Evolutionary conservation across 2,888 invertebrate species (phyloP).

Genomic region (Saturnia pavonia): DNA sequence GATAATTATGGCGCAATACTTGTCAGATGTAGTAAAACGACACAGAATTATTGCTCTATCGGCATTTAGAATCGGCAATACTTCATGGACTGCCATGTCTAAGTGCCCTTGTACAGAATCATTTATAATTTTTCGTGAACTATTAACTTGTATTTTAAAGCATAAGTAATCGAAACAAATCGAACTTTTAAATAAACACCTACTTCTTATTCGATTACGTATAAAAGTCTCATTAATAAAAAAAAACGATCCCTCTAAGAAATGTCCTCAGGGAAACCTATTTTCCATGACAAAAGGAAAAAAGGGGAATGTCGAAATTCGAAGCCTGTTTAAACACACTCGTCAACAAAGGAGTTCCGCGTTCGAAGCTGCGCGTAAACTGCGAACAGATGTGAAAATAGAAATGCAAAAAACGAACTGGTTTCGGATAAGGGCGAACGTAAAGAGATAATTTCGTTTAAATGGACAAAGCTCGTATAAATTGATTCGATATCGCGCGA

Average conservation of each 20-base stretch:
- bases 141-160: neutral
- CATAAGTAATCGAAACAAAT: slow-evolving; percentile 5
- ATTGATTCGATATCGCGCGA: slow-evolving; percentile 44
- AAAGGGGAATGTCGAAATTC: slow-evolving; percentile 9
- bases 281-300: slow-evolving; percentile 12
- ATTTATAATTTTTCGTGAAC: neutral
- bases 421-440: neutral
- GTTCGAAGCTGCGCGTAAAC: slow-evolving; percentile 5
- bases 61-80: too few species aligned
- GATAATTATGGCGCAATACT: too few species aligned
- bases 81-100: too few species aligned
- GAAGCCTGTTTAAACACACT: slow-evolving; percentile 12
- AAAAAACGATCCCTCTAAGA: slow-evolving; percentile 4
- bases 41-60: too few species aligned
- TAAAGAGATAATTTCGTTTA: slow-evolving; percentile 43
- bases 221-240: slow-evolving; percentile 13
- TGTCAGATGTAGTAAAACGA: too few species aligned
- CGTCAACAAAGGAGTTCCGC: slow-evolving; percentile 8
- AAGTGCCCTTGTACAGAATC: neutral
- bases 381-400: slow-evolving; percentile 6
- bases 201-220: slow-evolving; percentile 13
- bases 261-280: slow-evolving; percentile 10
- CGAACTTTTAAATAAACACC: slow-evolving; percentile 11
- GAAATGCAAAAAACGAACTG: slow-evolving; percentile 1
- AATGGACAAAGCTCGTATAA: slow-evolving; percentile 45